phyloP scores from a whole-genome alignment of 2,113 vertebrate genomes.

The Periophthalmus modestus region DNA sequence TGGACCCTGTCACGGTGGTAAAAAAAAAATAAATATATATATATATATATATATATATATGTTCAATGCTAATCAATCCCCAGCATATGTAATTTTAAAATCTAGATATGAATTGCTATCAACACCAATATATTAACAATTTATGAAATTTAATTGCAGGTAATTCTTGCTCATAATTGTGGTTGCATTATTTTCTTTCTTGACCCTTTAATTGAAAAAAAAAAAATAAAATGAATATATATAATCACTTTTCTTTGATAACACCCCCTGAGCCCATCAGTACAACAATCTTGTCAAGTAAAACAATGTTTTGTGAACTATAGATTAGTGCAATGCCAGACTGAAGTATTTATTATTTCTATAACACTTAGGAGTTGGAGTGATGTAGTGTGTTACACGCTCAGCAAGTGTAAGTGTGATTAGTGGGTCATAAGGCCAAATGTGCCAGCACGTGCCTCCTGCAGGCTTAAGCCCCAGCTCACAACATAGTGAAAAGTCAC shows the following conservation, averaged over 20 bases:
- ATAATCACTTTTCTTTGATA: not conserved
- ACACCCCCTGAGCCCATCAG: not conserved
- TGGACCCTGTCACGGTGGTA: not conserved
- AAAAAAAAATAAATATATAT: too few species aligned
- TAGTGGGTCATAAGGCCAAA: constrained; percentile 43
- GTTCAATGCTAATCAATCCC: not conserved
- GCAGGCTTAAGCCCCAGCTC: constrained; percentile 55
- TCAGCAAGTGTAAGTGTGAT: not conserved
- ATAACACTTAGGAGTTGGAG: constrained; percentile 6
- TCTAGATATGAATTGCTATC: not conserved
- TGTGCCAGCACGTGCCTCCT: constrained; percentile 53
- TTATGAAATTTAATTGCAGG: not conserved
- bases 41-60: too few species aligned
- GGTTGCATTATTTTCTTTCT: not conserved
- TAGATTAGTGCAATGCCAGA: not conserved
- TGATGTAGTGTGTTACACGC: constrained; percentile 6
- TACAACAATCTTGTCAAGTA: not conserved
- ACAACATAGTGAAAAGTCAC: constrained; percentile 29
- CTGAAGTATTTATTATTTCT: not conserved
- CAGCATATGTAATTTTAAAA: not conserved
- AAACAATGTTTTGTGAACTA: not conserved
- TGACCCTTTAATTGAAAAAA: too few species aligned
- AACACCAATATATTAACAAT: not conserved
- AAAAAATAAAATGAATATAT: too few species aligned
- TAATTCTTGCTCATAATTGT: not conserved